These are phyloP conservation scores for Venustaconcha ellipsiformis DNA, from an alignment of 1,140 invertebrate genomes.

Conservation along the genomic window DNA sequence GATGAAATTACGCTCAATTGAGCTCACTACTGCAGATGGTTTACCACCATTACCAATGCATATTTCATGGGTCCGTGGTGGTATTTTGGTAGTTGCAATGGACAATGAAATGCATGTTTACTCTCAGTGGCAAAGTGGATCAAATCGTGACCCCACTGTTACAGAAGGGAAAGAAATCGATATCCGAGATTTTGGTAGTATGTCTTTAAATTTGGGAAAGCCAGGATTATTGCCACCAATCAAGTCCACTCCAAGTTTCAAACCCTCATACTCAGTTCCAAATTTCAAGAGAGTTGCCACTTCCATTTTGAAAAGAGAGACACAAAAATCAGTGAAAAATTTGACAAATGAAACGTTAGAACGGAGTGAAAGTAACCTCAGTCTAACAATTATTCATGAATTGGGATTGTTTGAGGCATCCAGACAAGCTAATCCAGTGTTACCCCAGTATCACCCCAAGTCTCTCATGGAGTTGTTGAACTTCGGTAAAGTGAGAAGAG, in stretches of 20 bases:
- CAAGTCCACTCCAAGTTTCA: constrained; percentile 32
- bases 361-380: constrained; percentile 56
- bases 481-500: constrained; percentile 89
- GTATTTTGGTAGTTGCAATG: constrained; percentile 98
- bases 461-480: constrained; percentile 99
- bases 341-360: constrained; percentile 35
- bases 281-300: constrained; percentile 46
- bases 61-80: constrained; percentile 98
- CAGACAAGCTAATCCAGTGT: constrained; percentile 93
- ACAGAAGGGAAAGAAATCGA: constrained; percentile 23
- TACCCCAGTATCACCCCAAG: constrained; percentile 99
- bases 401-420: constrained; percentile 97
- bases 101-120: constrained; percentile 99
- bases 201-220: constrained; percentile 24
- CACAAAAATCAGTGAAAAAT: constrained; percentile 40
- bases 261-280: constrained; percentile 50
- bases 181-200: constrained; percentile 19
- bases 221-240: constrained; percentile 18
- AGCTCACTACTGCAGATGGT: constrained; percentile 93
- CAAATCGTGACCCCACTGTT: background rate
- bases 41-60: constrained; percentile 97
- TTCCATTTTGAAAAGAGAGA: constrained; percentile 28
- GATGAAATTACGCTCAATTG: constrained; percentile 95
- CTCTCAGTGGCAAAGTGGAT: constrained; percentile 85
- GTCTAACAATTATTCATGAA: constrained; percentile 72